Percentiles rank a stretch among this genome's conserved stretches.
phyloP scores from a whole-genome alignment of 2,113 vertebrate species.

The Speoplatyrhinus poulsoni region DNA sequence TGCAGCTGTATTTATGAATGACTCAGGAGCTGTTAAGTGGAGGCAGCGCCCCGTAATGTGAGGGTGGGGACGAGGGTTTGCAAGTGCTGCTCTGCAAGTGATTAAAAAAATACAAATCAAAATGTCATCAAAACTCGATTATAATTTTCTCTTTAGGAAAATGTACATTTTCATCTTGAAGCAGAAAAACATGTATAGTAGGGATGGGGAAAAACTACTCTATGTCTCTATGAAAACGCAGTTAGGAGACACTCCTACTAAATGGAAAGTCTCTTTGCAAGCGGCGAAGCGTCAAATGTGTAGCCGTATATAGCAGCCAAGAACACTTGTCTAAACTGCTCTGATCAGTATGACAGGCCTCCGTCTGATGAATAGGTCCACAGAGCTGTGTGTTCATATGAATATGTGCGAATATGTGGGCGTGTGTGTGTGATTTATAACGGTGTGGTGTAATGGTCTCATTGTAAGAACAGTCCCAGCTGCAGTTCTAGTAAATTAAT shows the following conservation, averaged over 20 bases:
- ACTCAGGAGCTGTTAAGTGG: constrained; percentile 41
- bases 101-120: background rate
- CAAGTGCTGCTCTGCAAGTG: too few species aligned
- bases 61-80: too few species aligned
- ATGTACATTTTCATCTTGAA: too few species aligned
- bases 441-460: constrained; percentile 22
- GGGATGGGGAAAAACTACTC: too few species aligned
- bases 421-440: constrained; percentile 1
- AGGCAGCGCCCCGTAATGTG: background rate
- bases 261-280: constrained; percentile 20
- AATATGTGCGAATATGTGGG: constrained; percentile 1
- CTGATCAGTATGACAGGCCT: constrained; percentile 3
- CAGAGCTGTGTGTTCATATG: constrained; percentile 10
- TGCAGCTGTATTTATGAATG: constrained; percentile 50
- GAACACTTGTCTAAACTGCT: constrained; percentile 25
- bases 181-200: too few species aligned
- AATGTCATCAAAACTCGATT: background rate
- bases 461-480: constrained; percentile 38
- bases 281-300: constrained; percentile 25
- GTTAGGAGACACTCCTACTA: constrained; percentile 27
- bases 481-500: constrained; percentile 48
- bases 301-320: background rate
- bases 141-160: too few species aligned
- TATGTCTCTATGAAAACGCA: constrained; percentile 30
- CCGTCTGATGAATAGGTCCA: background rate